Conservation (phyloP, 1,140 invertebrate species). For the Drosophila littoralis region DNA sequence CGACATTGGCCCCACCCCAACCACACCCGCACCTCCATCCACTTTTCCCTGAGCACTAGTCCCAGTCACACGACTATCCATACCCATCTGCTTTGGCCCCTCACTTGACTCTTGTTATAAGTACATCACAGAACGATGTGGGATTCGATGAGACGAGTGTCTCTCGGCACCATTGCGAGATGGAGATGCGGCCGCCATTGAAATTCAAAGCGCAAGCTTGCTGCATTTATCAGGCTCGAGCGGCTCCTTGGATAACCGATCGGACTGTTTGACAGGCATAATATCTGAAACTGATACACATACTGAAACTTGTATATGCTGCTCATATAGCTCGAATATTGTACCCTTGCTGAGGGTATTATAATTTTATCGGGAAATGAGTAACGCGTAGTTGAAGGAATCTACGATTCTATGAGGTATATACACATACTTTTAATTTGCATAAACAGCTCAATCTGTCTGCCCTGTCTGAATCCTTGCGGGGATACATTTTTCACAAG, state of each 20-base stretch:
- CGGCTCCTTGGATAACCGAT: conserved; percentile 26
- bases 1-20: conserved; percentile 1
- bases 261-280: conserved; percentile 37
- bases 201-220: conserved; percentile 82
- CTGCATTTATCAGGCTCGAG: conserved; percentile 70
- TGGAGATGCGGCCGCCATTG: conserved; percentile 62
- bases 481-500: too few species aligned
- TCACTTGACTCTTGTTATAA: conserved; percentile 80
- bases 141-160: conserved; percentile 33
- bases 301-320: conserved; percentile 53
- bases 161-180: conserved; percentile 57
- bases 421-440: too few species aligned
- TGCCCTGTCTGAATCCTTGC: too few species aligned
- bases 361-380: too few species aligned
- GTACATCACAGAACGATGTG: conserved; percentile 63
- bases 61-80: conserved; percentile 10
- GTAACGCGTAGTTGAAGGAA: too few species aligned
- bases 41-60: neutral
- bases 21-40: neutral
- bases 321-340: conserved; percentile 53
- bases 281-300: conserved; percentile 16
- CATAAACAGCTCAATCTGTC: too few species aligned
- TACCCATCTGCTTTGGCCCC: conserved; percentile 14
- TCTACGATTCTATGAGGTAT: too few species aligned
- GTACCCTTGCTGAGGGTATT: neutral